Conservation (phyloP, 2,888 invertebrate genomes). For the Xylota sylvarum region DNA sequence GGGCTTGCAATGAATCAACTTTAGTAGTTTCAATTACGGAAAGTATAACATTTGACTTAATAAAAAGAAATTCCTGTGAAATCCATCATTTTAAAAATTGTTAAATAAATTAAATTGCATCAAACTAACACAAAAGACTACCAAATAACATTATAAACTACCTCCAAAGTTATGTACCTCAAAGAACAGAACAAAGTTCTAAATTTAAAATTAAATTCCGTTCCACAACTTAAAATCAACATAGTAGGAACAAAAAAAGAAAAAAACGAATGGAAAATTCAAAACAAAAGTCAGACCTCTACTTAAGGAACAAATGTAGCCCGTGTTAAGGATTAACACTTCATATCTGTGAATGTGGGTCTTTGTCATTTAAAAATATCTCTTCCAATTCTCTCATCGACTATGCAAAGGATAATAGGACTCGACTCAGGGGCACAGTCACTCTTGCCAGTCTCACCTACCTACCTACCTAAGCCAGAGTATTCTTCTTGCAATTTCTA, state of each 20-base stretch:
- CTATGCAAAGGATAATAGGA: conserved; percentile 45
- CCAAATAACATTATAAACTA: neutral
- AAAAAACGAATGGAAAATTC: conserved; percentile 1
- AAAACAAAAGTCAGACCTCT: conserved; percentile 36
- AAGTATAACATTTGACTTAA: too few relatives aligned
- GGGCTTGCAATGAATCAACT: too few relatives aligned
- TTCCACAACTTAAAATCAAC: neutral
- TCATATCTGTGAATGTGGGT: conserved; percentile 33
- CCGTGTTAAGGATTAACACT: conserved; percentile 55
- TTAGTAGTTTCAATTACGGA: too few relatives aligned
- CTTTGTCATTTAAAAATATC: conserved; percentile 59
- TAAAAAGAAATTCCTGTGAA: too few relatives aligned
- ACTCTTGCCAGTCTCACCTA: conserved; percentile 8
- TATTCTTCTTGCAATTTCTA: conserved; percentile 22
- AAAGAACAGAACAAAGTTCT: neutral
- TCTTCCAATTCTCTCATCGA: conserved; percentile 43
- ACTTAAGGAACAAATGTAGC: conserved; percentile 53
- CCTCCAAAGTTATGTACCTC: too few relatives aligned
- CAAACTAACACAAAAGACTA: neutral
- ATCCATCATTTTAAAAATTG: too few relatives aligned
- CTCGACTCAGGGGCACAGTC: conserved; percentile 23
- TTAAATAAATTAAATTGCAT: too few relatives aligned
- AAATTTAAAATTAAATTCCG: conserved; percentile 2
- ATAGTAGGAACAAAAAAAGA: neutral
- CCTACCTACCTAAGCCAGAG: conserved; percentile 2